Base-by-base conservation (phyloP, 92 coral and sea anemone species). In the Bergia puertoricense region DNA sequence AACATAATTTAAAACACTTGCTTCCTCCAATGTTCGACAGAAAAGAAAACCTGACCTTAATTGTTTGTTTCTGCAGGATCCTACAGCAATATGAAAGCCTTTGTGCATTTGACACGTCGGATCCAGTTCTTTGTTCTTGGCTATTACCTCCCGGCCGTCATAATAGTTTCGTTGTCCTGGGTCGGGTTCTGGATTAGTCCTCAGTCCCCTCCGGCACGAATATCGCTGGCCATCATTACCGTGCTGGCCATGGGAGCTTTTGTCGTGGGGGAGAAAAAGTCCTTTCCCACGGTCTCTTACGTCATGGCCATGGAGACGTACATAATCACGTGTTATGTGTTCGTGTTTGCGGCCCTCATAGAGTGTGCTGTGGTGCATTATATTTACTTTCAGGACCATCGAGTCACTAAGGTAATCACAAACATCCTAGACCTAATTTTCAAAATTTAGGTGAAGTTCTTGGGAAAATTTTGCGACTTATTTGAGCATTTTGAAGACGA, bases 311-410 rank as follows among this genome's bases (percentile, higher is more conserved):
- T 94, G 85, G 96, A 95, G 79, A 79, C 83, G 83, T 93, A 87
- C 90, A 89, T 94, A 23, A 88, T 94, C 91, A 88, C 93, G 77
- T 94, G 98, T 80, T 94, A 90, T 50, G 92, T 94, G 88, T 94
- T 94, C 69, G 94, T 92, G 89, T 91, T 93, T 88, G 89, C 89
- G 39, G 92, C 94, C 36, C 90, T 95, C 84, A 80, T 93, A 91
- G 98, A 95, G 92, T 95, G 89, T 67, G 96, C 98, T 43, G 90
- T 90, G 65, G 96, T 95, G 14, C 94, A 95, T 88, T 95, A 90
- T 66, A 30, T 30, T 30, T 30, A 30, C 30, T 30, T 30, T 30
- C 30, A 30, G 30, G 30, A 30, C 30, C 30, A 30, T 30, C 30
- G 30, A 30, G 30, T 30, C 30, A 30, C 30, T 30, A 30, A 30